These are phyloP conservation scores for Toxotes lorentzi DNA, from an alignment of 2,797 vertebrate species.

Conservation along the genomic window DNA sequence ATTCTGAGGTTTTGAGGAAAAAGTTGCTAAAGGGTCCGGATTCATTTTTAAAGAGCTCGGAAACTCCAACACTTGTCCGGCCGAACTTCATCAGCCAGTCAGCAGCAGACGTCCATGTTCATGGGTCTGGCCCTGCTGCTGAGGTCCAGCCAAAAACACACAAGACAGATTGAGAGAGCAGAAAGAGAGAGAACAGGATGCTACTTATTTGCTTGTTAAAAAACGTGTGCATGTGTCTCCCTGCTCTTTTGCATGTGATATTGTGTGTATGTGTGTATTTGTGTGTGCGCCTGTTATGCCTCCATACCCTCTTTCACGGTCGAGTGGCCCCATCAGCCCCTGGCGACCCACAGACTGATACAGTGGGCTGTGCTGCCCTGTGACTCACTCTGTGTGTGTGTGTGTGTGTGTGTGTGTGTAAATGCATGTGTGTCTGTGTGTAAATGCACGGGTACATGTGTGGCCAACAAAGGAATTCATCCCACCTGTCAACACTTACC, in stretches of 20 bases:
- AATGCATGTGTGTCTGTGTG: constrained; percentile 6
- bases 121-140: too few relatives aligned
- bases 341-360: constrained; percentile 67
- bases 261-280: constrained; percentile 38
- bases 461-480: constrained; percentile 36
- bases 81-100: too few relatives aligned
- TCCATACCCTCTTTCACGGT: constrained; percentile 64
- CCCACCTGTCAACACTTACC: constrained; percentile 47
- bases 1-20: too few relatives aligned
- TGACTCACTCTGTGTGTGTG: constrained; percentile 59
- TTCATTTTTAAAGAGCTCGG: too few relatives aligned
- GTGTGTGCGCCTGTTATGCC: constrained; percentile 50
- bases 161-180: background rate
- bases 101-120: too few relatives aligned
- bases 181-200: background rate
- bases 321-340: constrained; percentile 63
- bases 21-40: too few relatives aligned
- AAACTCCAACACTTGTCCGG: too few relatives aligned
- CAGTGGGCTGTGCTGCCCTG: constrained; percentile 61
- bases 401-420: constrained; percentile 32
- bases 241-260: constrained; percentile 33
- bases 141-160: background rate
- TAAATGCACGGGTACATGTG: constrained; percentile 7
- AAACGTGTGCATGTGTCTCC: constrained; percentile 40
- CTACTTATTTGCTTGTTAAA: background rate